phyloP scores from a whole-genome alignment of 2,113 vertebrate genomes.

The Pelusios castaneus region DNA sequence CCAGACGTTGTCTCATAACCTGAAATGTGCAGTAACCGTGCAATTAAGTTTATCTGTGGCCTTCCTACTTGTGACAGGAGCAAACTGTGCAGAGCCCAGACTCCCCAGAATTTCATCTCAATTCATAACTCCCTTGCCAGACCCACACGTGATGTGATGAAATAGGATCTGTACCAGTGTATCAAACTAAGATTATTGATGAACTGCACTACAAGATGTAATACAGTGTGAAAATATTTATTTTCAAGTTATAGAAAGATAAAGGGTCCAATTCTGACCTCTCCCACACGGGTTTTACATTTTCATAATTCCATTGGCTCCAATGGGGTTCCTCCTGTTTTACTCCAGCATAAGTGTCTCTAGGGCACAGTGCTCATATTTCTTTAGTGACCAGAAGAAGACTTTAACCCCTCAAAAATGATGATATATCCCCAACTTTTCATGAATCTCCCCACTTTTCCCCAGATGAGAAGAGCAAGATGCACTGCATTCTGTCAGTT shows the following conservation, averaged over 20 bases:
- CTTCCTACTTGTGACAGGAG: constrained; percentile 26
- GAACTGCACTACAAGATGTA: neutral
- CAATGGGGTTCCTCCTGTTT: neutral
- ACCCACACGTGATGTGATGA: neutral
- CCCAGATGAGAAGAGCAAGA: constrained; percentile 15
- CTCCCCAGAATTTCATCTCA: constrained; percentile 26
- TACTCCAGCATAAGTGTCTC: neutral
- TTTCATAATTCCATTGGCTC: neutral
- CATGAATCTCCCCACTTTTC: neutral
- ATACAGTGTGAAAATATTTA: neutral
- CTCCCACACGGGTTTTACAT: neutral
- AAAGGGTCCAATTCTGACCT: accelerated
- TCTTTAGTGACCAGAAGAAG: neutral
- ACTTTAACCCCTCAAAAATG: neutral
- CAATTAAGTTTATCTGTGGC: constrained; percentile 30
- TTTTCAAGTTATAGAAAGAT: neutral
- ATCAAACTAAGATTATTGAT: neutral
- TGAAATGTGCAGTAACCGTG: neutral
- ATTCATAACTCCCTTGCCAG: constrained; percentile 35
- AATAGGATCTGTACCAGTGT: constrained; percentile 3
- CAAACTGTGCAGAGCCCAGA: neutral
- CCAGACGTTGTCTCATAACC: constrained; percentile 21
- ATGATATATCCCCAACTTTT: constrained; percentile 1
- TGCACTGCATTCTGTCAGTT: neutral
- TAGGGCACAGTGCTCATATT: neutral